Evolutionary conservation across 2,888 invertebrate genomes (phyloP), one percentile per base, ranked within the genome.

Genomic region (Drosophila cognata): DNA sequence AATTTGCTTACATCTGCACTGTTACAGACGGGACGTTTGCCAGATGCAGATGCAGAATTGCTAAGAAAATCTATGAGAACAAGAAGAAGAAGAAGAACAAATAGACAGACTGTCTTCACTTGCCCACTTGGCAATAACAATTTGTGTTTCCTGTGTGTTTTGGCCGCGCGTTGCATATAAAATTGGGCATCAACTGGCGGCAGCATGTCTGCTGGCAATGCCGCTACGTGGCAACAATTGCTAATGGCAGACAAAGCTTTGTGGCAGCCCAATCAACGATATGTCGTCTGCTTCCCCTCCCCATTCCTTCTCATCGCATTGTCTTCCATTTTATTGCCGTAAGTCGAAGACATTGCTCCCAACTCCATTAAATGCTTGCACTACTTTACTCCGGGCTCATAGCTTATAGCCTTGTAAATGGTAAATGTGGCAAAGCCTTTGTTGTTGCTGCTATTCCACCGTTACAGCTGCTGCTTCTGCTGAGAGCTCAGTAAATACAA

Each of bases 251-350:
- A 25, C 55, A 76, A 66, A 65, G 79, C 65, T 79, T 60, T 77
- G 80, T 64, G 71, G 77, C 73, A 82, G 64, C 66, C 74, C 88
- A 88, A 88, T 84, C 84, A 88, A 81, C 84, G 71, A 63, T 59
- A 48, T 63, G 63, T 69, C 46, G 65, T 43, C 53, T 16, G n/a
- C 16, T 18, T 16, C 4, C n/a, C 6, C 11, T 33, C 0, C 33
- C 33, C 33, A 33, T 33, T 33, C 5, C 4, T 28, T 5, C 28
- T 21, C 16, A 11, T 35, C 18, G 10, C 25, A 61, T 58, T 71
- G 63, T 71, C 76, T 71, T 31, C 41, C 52, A 76, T 63, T 73
- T 66, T 77, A 81, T 76, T 79, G 71, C 65, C 66, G 68, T 76
- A 80, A 80, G 77, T 66, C 63, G 48, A 70, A 81, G 83, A 65